Evolutionary conservation across 2,113 vertebrate genomes (phyloP).

Genomic region (Leucosticte australis): DNA sequence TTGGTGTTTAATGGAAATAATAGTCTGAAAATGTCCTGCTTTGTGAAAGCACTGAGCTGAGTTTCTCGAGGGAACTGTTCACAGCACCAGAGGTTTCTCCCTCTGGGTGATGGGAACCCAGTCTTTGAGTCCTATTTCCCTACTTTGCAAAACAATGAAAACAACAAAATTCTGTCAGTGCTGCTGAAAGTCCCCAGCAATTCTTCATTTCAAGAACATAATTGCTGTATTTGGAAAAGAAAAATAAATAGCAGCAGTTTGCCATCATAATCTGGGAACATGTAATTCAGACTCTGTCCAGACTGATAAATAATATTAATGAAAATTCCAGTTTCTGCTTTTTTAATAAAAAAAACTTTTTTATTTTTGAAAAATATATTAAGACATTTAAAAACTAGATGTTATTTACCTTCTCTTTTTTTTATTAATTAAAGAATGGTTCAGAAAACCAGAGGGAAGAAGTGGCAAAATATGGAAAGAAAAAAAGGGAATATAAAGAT

Average conservation of each 20-base stretch:
- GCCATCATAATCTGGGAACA: neutral
- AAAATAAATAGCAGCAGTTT: neutral
- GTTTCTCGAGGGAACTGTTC: slow-evolving; percentile 1
- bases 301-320: neutral
- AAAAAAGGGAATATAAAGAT: neutral
- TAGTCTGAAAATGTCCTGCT: slow-evolving; percentile 36
- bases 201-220: neutral
- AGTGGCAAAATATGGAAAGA: neutral
- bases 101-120: neutral
- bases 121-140: neutral
- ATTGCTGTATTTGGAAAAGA: neutral
- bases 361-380: neutral
- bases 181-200: neutral
- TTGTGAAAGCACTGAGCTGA: neutral
- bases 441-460: neutral
- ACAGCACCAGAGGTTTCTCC: neutral
- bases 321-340: rapidly evolving
- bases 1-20: slow-evolving; percentile 56
- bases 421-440: neutral
- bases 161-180: neutral
- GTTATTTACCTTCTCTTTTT: neutral
- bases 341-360: neutral
- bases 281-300: neutral
- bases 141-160: neutral
- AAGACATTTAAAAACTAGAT: neutral